Conservation (phyloP, 2,113 vertebrate genomes). For the Platysternon megacephalum region DNA sequence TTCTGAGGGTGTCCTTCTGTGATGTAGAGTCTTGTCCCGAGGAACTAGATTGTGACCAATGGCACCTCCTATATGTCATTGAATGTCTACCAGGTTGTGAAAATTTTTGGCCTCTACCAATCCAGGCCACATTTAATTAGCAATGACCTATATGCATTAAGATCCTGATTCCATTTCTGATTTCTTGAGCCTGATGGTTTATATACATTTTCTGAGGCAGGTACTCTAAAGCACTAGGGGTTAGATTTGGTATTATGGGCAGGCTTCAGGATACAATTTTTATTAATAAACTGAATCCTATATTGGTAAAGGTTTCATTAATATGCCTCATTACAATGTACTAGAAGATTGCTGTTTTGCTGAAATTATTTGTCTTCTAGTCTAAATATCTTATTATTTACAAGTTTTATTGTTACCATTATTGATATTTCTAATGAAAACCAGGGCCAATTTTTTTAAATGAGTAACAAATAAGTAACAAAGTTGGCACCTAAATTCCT, state of each 20-base stretch:
- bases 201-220: background rate
- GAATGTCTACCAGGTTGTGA: background rate
- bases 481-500: background rate
- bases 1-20: background rate
- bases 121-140: background rate
- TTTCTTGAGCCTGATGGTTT: background rate
- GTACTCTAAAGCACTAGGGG: background rate
- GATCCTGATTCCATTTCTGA: background rate
- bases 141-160: fast-evolving
- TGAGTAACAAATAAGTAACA: background rate
- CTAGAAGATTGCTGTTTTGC: background rate
- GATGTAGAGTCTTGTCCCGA: background rate
- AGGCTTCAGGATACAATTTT: background rate
- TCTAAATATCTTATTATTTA: background rate
- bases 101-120: background rate
- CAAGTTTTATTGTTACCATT: background rate
- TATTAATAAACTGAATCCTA: background rate
- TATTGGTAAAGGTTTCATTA: background rate
- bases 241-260: background rate
- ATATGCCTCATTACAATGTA: background rate
- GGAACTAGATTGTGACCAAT: background rate
- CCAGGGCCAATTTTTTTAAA: background rate
- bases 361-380: background rate
- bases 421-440: background rate
- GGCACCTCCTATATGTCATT: background rate